phyloP scores from a whole-genome alignment of 2,888 invertebrate species.

The Drosophila recens region DNA sequence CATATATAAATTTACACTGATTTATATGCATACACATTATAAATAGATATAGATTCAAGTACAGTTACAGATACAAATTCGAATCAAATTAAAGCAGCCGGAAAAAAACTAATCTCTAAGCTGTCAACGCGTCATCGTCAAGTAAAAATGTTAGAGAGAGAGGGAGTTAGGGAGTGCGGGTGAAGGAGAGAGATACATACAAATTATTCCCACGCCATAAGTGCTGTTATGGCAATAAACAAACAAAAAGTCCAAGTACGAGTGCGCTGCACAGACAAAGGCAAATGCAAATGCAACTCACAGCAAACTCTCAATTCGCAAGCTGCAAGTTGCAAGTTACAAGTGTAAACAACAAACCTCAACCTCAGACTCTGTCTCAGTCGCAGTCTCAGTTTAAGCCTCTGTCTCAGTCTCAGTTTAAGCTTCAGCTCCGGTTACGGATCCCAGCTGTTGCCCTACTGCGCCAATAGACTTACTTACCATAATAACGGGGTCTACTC shows the following conservation, averaged over 20 bases:
- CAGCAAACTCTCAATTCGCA: neutral
- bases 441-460: constrained; percentile 33
- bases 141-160: neutral
- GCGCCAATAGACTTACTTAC: constrained; percentile 10
- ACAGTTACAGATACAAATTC: neutral
- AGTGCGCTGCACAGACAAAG: constrained; percentile 19
- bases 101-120: constrained; percentile 23
- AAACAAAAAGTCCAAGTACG: constrained; percentile 25
- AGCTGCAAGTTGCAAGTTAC: constrained; percentile 16
- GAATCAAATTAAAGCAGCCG: constrained; percentile 22
- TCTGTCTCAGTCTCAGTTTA: neutral
- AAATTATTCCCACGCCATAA: constrained; percentile 62
- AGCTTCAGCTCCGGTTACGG: constrained; percentile 34
- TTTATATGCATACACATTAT: neutral
- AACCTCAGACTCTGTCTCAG: constrained; percentile 1
- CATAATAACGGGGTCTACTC: constrained; percentile 7
- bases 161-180: neutral
- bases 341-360: constrained; percentile 31
- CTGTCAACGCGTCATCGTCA: constrained; percentile 38
- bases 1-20: neutral
- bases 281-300: constrained; percentile 4
- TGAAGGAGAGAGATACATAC: constrained; percentile 5
- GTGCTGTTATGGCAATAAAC: constrained; percentile 52
- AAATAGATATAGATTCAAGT: neutral
- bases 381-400: neutral